A percentile compares a stretch with the other conserved stretches of the same genome.
Conservation (phyloP, 1,140 invertebrate genomes). For the Drosophila pallidifrons region DNA sequence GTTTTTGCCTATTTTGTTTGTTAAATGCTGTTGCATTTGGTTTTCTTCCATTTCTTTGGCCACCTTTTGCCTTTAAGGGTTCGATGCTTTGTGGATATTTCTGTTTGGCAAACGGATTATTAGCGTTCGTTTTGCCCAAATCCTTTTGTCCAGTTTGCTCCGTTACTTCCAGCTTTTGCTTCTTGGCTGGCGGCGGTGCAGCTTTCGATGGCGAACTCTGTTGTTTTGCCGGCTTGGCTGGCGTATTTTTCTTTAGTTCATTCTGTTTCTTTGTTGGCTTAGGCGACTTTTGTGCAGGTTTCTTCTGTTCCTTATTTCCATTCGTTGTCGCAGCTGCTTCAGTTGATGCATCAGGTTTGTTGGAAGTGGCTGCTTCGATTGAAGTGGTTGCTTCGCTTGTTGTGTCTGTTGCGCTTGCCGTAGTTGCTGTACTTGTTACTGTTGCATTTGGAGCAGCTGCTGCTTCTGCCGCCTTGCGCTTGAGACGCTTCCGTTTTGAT, state of each 20-base stretch:
- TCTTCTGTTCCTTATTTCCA: not conserved
- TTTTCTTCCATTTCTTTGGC: too few species aligned
- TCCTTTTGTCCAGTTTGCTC: not conserved
- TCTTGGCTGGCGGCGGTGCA: not conserved
- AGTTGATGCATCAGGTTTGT: not conserved
- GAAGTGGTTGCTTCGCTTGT: not conserved
- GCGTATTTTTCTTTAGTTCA: not conserved
- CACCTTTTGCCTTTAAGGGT: constrained; percentile 18
- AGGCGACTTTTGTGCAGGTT: not conserved
- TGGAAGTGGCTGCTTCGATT: not conserved
- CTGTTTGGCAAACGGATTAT: constrained; percentile 34
- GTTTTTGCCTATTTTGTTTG: not conserved
- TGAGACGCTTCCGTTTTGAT: constrained; percentile 68
- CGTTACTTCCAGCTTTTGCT: not conserved
- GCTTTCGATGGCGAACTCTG: not conserved
- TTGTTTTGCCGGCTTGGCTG: too few species aligned
- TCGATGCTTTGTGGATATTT: constrained; percentile 24
- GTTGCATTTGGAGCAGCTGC: constrained; percentile 4
- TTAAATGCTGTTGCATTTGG: not conserved
- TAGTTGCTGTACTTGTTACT: not conserved
- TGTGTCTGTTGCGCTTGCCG: not conserved
- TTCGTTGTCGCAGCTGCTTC: not conserved
- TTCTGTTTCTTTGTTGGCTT: not conserved
- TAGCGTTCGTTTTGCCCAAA: not conserved
- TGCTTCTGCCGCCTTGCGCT: constrained; percentile 64